Evolutionary conservation across 1,140 invertebrate genomes (phyloP), one percentile per base, ranked within the genome.

Genomic region (Medauroidea extradentata): DNA sequence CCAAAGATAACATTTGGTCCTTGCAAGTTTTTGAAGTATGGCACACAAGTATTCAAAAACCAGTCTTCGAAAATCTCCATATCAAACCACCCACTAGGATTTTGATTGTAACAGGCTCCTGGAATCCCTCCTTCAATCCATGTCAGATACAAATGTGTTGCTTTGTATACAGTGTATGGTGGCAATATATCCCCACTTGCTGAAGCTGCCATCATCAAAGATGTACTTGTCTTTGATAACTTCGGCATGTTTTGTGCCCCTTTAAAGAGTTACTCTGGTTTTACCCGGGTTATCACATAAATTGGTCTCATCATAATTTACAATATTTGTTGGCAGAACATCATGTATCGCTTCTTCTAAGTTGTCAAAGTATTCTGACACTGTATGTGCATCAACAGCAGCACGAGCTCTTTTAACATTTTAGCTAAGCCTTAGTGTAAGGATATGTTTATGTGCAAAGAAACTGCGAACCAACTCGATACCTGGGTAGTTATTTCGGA

Each of bases 291-390:
- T 68, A 67, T 78, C 74, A 7, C 60, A 62, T 1, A 78, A 42
- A 59, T 77, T 76, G 9, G 73, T 76, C 63, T 77, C 64, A 57
- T 67, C 65, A 44, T 61, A 66, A 54, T 65, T 67, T 7, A 43
- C 49, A 16, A 67, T 64, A 18, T 62, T 29, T 18, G 14, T 11
- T 8, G 63, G 53, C 11, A 57, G 56, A 25, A 65, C 34, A 25
- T 25, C 55, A 27, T 52, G 13, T 11, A 52, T 13, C 34, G 1
- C 23, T 27, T 25, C 34, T 25, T 25, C 50, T n/a, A 52, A 38
- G 13, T 34, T 1, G 13, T 24, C 1, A 52, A 52, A 52, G 34
- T 52, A 52, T 1, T 52, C 50, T 19, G n/a, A n/a, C n/a, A n/a
- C n/a, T n/a, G n/a, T n/a, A n/a, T n/a, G n/a, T n/a, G n/a, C n/a